A percentile compares a stretch with the other conserved stretches of the same genome.
Evolutionary conservation across 2,797 vertebrate genomes (phyloP).

Genomic region (Crenichthys baileyi): DNA sequence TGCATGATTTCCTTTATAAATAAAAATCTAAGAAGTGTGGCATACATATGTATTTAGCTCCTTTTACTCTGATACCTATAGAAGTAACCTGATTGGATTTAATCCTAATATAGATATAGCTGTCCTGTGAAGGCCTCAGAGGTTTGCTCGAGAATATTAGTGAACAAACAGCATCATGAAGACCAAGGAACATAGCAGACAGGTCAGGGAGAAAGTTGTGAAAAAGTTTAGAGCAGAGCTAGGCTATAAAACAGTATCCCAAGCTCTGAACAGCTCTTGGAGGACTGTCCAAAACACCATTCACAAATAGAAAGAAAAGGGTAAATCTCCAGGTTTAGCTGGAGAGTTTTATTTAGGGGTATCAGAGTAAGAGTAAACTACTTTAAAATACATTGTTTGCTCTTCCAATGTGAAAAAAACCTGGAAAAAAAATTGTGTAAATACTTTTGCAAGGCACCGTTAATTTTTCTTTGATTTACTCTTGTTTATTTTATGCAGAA

Average conservation of each 20-base stretch:
- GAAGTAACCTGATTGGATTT: not conserved
- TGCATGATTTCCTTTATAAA: not conserved
- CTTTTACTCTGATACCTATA: not conserved
- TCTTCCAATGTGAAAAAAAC: not conserved
- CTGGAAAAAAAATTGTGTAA: not conserved
- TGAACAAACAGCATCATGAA: too few species aligned
- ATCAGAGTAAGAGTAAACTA: not conserved
- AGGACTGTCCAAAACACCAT: too few species aligned
- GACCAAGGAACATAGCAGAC: too few species aligned
- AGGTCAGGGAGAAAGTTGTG: too few species aligned
- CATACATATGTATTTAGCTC: not conserved
- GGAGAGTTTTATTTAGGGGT: too few species aligned
- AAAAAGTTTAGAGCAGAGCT: too few species aligned
- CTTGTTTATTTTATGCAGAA: conserved; percentile 41
- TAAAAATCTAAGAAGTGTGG: not conserved
- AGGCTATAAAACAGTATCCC: too few species aligned
- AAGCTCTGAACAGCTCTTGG: too few species aligned
- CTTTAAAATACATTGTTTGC: not conserved
- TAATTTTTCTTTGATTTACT: conserved; percentile 34
- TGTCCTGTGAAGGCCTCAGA: not conserved
- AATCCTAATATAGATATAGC: not conserved
- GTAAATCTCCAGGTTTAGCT: too few species aligned
- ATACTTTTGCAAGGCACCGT: not conserved
- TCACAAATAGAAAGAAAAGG: too few species aligned
- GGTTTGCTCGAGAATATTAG: too few species aligned